Percentiles rank a stretch among this genome's conserved stretches.
phyloP scores from a whole-genome alignment of 2,113 vertebrate genomes.

The Alligator mississippiensis region DNA sequence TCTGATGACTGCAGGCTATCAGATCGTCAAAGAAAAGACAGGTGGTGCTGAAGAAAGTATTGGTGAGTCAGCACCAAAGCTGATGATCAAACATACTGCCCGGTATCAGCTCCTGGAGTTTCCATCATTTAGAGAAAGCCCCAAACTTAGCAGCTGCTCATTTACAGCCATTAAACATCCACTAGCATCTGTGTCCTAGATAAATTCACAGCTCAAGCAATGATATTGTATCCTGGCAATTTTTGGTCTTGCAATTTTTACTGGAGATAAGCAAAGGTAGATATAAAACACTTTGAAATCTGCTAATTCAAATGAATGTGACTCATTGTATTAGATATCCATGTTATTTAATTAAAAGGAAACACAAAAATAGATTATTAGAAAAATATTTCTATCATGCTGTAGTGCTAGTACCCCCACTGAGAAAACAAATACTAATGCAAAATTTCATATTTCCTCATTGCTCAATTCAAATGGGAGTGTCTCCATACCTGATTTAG shows the following conservation, averaged over 20 bases:
- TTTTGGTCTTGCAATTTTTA: background rate
- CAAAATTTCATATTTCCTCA: too few relatives aligned
- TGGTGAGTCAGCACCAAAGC: background rate
- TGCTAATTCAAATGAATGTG: background rate
- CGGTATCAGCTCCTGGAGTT: background rate
- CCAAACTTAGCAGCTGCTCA: slow-evolving; percentile 3
- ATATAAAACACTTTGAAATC: background rate
- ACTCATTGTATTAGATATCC: background rate
- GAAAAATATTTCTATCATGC: background rate
- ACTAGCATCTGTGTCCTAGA: background rate
- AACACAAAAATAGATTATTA: background rate
- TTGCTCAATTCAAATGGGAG: too few relatives aligned
- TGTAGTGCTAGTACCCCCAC: too few relatives aligned
- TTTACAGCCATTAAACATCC: slow-evolving; percentile 27
- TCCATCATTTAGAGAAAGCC: background rate
- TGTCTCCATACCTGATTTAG: background rate
- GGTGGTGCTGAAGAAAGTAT: background rate
- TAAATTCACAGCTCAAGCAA: slow-evolving; percentile 21
- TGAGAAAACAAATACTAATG: too few relatives aligned
- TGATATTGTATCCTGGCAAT: background rate
- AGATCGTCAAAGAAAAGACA: background rate
- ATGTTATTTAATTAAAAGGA: background rate
- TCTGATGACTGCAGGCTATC: background rate
- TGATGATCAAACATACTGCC: background rate
- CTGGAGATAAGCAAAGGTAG: background rate